Evolutionary conservation across 2,888 invertebrate species (phyloP).

Genomic region (Pinctada fucata): DNA sequence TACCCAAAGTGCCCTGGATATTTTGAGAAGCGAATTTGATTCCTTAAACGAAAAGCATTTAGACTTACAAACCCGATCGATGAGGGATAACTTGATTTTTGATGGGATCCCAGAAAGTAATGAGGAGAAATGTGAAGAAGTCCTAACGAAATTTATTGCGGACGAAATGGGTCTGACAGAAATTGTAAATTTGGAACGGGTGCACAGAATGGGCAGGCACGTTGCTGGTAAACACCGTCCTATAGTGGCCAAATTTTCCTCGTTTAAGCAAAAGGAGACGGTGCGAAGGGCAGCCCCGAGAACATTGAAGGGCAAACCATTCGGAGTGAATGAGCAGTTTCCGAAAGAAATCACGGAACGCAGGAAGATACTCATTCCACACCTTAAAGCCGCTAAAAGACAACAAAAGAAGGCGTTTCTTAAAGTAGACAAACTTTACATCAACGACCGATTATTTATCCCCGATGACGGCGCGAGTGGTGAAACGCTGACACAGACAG

Average conservation of each 20-base stretch:
- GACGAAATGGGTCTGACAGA: slow-evolving; percentile 19
- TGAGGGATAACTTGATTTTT: slow-evolving; percentile 31
- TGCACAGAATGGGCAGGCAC: slow-evolving; percentile 32
- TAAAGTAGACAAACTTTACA: slow-evolving; percentile 1
- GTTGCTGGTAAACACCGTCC: slow-evolving; percentile 16
- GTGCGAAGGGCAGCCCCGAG: slow-evolving; percentile 26
- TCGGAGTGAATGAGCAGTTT: slow-evolving; percentile 32
- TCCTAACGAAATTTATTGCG: slow-evolving; percentile 14
- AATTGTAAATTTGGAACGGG: slow-evolving; percentile 17
- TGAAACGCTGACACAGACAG: not conserved
- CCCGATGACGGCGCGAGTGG: not conserved
- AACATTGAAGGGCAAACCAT: slow-evolving; percentile 18
- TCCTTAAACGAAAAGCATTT: slow-evolving; percentile 21
- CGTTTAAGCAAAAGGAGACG: slow-evolving; percentile 32
- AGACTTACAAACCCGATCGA: slow-evolving; percentile 29
- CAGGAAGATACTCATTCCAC: not conserved
- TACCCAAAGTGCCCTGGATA: too few species aligned
- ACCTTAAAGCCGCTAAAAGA: slow-evolving; percentile 1
- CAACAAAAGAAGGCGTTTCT: not conserved
- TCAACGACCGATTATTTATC: not conserved
- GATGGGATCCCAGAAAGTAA: slow-evolving; percentile 18
- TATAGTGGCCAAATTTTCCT: slow-evolving; percentile 38
- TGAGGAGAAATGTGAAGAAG: slow-evolving; percentile 11
- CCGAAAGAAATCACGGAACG: not conserved
- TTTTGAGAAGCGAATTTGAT: slow-evolving; percentile 8